These are phyloP conservation scores for Lycocerus yunnanus DNA, from an alignment of 2,888 invertebrate species.

Conservation along the genomic window DNA sequence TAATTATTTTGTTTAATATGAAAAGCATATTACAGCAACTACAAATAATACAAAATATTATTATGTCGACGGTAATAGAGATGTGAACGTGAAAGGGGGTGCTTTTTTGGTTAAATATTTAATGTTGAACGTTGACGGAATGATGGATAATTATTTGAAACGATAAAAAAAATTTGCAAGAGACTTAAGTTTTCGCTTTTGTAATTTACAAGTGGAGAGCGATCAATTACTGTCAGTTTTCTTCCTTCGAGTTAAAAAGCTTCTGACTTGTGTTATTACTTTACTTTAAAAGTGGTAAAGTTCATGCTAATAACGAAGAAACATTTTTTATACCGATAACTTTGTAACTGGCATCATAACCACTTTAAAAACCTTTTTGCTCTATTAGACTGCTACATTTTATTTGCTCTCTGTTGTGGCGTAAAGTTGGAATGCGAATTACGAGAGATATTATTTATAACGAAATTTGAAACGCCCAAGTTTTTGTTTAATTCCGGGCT, in stretches of 20 bases:
- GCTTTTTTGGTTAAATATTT: slow-evolving; percentile 8
- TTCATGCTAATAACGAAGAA: slow-evolving; percentile 45
- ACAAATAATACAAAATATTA: background rate
- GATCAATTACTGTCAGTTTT: slow-evolving; percentile 50
- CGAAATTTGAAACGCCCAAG: slow-evolving; percentile 12
- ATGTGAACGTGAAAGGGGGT: background rate
- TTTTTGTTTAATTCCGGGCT: background rate
- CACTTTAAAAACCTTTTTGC: slow-evolving; percentile 30
- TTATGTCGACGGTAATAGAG: background rate
- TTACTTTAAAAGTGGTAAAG: slow-evolving; percentile 46
- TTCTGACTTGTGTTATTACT: slow-evolving; percentile 46
- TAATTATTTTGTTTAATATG: background rate
- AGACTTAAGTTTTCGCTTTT: slow-evolving; percentile 42
- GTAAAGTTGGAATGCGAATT: slow-evolving; percentile 22
- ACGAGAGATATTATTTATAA: slow-evolving; percentile 22
- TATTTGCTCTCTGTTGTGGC: slow-evolving; percentile 23
- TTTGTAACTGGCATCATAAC: slow-evolving; percentile 30
- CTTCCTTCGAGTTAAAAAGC: slow-evolving; percentile 43
- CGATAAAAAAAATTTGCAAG: slow-evolving; percentile 41
- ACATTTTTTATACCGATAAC: slow-evolving; percentile 37
- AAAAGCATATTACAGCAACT: background rate
- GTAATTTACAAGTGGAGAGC: slow-evolving; percentile 42
- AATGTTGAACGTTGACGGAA: slow-evolving; percentile 32
- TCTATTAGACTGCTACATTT: slow-evolving; percentile 27
- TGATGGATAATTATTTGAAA: slow-evolving; percentile 45